Conservation (phyloP, 92 coral and sea anemone species). For the Phenganax stokvisi region DNA sequence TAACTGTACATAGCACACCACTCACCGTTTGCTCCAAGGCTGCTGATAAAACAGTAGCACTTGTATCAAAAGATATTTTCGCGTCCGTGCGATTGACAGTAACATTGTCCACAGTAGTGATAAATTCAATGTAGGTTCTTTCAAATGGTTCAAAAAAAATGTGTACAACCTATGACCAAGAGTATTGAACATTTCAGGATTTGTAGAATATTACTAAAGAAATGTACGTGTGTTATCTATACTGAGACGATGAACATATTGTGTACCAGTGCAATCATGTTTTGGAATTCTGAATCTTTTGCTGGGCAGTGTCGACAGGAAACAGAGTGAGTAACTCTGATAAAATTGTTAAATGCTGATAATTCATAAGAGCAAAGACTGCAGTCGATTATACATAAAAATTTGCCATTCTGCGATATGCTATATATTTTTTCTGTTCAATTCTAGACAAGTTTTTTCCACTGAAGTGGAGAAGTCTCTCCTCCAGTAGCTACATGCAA, state of each 20-base stretch:
- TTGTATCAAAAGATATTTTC: conserved; percentile 52
- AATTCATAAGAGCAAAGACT: too few relatives aligned
- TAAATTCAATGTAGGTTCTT: conserved; percentile 61
- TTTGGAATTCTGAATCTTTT: not conserved
- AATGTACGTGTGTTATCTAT: not conserved
- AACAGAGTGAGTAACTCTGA: too few relatives aligned
- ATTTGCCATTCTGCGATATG: too few relatives aligned
- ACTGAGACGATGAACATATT: not conserved
- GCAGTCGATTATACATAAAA: too few relatives aligned
- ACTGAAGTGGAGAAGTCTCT: too few relatives aligned
- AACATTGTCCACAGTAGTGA: conserved; percentile 49
- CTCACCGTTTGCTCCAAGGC: conserved; percentile 57
- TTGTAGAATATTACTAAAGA: not conserved
- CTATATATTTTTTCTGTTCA: too few relatives aligned
- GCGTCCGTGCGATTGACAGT: conserved; percentile 51
- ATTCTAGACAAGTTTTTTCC: too few relatives aligned
- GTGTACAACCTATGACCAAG: conserved; percentile 51
- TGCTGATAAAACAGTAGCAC: conserved; percentile 46
- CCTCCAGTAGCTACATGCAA: too few relatives aligned
- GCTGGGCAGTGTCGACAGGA: too few relatives aligned
- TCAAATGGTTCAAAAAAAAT: conserved; percentile 54
- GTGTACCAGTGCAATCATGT: not conserved
- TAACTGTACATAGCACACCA: not conserved
- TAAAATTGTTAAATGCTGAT: too few relatives aligned
- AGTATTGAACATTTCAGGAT: not conserved